Conservation (phyloP, 2,888 invertebrate species). For the Rosalia funebris region DNA sequence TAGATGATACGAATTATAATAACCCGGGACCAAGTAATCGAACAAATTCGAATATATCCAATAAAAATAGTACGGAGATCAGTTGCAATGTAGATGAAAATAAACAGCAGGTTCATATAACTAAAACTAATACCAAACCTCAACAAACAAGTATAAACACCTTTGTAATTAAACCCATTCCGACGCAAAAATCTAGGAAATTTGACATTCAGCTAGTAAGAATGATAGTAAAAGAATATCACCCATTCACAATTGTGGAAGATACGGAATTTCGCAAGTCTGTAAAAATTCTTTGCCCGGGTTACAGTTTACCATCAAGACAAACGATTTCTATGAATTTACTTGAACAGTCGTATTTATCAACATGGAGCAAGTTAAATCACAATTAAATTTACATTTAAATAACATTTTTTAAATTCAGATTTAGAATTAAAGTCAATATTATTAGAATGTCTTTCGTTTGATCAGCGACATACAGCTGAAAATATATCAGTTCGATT, state of each 20-base stretch:
- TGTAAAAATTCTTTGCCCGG: slow-evolving; percentile 42
- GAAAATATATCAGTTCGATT: slow-evolving; percentile 32
- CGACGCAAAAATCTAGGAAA: slow-evolving; percentile 5
- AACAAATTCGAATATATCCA: too few relatives aligned
- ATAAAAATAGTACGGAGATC: too few relatives aligned
- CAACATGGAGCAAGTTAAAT: slow-evolving; percentile 33
- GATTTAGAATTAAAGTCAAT: slow-evolving; percentile 35
- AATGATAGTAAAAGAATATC: slow-evolving; percentile 24
- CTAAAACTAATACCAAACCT: too few relatives aligned
- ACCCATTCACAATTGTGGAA: slow-evolving; percentile 44
- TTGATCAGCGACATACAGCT: slow-evolving; percentile 38
- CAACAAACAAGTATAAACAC: slow-evolving; percentile 17
- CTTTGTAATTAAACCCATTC: slow-evolving; percentile 9
- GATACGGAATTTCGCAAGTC: slow-evolving; percentile 45
- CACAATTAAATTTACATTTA: slow-evolving; percentile 34
- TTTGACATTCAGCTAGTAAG: slow-evolving; percentile 11
- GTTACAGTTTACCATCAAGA: slow-evolving; percentile 44
- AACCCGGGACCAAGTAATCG: too few relatives aligned
- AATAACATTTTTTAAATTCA: slow-evolving; percentile 46
- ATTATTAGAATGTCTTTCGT: slow-evolving; percentile 42
- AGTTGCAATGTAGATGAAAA: too few relatives aligned
- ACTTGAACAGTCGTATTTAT: slow-evolving; percentile 43
- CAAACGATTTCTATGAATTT: slow-evolving; percentile 44
- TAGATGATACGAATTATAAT: too few relatives aligned
- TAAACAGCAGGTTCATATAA: too few relatives aligned